Base-by-base conservation (phyloP, 2,888 invertebrate species). In the Brachycybe producta region DNA sequence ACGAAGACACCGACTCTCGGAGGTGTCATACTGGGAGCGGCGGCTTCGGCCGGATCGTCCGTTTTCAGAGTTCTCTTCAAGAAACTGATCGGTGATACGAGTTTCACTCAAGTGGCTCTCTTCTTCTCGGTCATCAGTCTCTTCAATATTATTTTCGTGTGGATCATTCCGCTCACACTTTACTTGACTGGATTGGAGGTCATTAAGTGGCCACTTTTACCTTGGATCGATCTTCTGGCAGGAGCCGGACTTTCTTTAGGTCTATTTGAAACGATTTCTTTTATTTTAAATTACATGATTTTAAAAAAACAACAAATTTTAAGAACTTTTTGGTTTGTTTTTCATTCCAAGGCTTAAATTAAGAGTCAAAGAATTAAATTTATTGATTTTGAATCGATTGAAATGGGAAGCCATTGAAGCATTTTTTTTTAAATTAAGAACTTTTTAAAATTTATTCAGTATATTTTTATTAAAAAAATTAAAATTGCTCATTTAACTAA, bases 41-140 rank as follows among this genome's bases (percentile, higher is more conserved):
- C 87, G 24, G 87, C 92, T 19, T 87, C 88, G 28, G 87, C 90
- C 24, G 86, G 87, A 41, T 88, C 90, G 57, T 92, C 92, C 49
- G 86, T 92, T 56, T 94, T 92, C 66, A 87, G 88, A 78, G 92
- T 95, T 61, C 76, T 91, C 63, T 92, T 92, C 71, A 84, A 88
- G 63, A 87, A 88, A 71, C 82, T 91, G 58, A 83, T 94, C 70
- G 92, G 92, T 13, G 88, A 90, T 63, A 87, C 91, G 54, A 86
- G 84, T 52, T 81, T 84, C 52, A 91, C 88, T 3, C 90, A 92
- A 70, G 82, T 91, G 49, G 88, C 94, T 2, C 71, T 95, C 58
- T 91, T 94, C 70, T 91, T 94, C 72, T 84, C 90, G 0, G 77
- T 88, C 27, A 76, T 95, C 60, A 94, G 94, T 42, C 73, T 90